Conservation (phyloP, 23 tunicate species). For the Pegea sp. region DNA sequence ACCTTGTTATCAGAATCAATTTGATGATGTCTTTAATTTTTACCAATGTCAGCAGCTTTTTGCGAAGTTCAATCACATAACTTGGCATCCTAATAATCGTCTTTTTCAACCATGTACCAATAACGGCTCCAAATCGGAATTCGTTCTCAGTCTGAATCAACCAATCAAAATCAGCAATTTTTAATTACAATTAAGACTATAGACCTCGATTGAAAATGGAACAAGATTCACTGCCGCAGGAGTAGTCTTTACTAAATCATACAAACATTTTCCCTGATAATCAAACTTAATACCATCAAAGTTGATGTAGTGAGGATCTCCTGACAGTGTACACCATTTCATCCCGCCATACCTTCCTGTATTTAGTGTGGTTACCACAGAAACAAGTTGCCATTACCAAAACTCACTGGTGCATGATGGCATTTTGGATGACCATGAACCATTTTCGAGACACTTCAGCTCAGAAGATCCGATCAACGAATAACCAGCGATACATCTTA, state of each 20-base stretch:
- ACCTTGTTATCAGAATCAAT: neutral
- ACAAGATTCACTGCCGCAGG: conserved; percentile 1
- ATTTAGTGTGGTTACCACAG: neutral
- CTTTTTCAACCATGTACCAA: conserved; percentile 29
- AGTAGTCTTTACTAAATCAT: conserved; percentile 18
- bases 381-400: neutral
- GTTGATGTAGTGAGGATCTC: conserved; percentile 49
- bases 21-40: neutral
- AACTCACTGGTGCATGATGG: conserved; percentile 40
- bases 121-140: conserved; percentile 18
- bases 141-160: conserved; percentile 33
- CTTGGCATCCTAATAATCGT: conserved; percentile 12
- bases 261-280: conserved; percentile 37
- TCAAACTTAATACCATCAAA: conserved; percentile 33
- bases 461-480: conserved; percentile 10
- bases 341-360: conserved; percentile 6
- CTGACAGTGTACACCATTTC: conserved; percentile 32
- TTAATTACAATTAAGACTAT: too few relatives aligned
- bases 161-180: too few relatives aligned
- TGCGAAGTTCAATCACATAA: conserved; percentile 22
- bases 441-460: conserved; percentile 8
- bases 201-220: too few relatives aligned
- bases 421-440: conserved; percentile 23
- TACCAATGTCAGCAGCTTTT: conserved; percentile 16
- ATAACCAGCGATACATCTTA: conserved; percentile 9